These are phyloP conservation scores for Ptychadena robeensis DNA, from an alignment of 2,797 vertebrate species.

Conservation along the genomic window DNA sequence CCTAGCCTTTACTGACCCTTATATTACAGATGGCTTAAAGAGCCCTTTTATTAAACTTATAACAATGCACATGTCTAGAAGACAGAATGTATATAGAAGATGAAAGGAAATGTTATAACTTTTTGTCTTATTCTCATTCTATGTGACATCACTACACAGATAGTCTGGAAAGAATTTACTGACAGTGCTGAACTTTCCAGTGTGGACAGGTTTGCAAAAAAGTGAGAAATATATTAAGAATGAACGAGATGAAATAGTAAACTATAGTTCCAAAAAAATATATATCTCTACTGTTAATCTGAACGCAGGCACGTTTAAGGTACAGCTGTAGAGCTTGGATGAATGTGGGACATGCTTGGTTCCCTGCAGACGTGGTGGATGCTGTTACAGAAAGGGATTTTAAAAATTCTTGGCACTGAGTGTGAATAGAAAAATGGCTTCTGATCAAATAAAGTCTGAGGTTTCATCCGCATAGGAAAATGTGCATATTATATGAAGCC, in stretches of 20 bases:
- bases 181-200: background rate
- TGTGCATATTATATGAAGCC: conserved; percentile 34
- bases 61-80: too few species aligned
- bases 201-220: background rate
- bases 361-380: conserved; percentile 42
- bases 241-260: background rate
- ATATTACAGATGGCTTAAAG: too few species aligned
- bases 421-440: conserved; percentile 33
- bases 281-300: background rate
- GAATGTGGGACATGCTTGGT: conserved; percentile 28
- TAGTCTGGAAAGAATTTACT: background rate
- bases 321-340: conserved; percentile 30
- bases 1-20: too few species aligned
- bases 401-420: conserved; percentile 36
- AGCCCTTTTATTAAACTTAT: too few species aligned
- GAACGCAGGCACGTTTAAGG: conserved; percentile 20
- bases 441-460: conserved; percentile 45
- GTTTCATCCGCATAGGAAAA: conserved; percentile 43
- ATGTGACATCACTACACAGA: too few species aligned
- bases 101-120: too few species aligned
- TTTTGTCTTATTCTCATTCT: too few species aligned
- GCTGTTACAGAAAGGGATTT: conserved; percentile 42
- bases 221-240: background rate
- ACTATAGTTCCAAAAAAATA: background rate
- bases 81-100: too few species aligned